Base-by-base conservation (phyloP, 2,113 vertebrate genomes). In the Chloebia gouldiae region DNA sequence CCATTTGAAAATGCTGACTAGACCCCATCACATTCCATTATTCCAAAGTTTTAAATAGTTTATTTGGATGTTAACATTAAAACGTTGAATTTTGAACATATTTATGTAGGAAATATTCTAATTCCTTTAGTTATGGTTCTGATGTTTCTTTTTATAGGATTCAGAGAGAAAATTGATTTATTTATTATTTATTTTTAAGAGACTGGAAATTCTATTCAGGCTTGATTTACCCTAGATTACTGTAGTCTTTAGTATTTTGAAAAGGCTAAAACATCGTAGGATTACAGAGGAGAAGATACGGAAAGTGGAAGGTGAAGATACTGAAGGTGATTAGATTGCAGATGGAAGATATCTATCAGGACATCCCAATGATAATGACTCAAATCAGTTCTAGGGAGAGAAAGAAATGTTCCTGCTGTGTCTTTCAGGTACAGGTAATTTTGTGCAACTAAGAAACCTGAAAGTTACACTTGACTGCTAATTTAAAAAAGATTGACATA, bases 291-390 rank as follows among this genome's bases (percentile, higher is more conserved):
- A 66, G 44, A 79, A 82, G 20, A 23, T 79, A 33, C 6, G 73
- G 77, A 81, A 84, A 18, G 44, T 19, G 24, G 31, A 19, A 44
- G 56, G 9, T 57, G 13, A 57, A 57, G 33, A 57, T n/a, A 16
- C n/a, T 78, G 81, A 75, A 81, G 31, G 14, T 15, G 27, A 31
- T 90, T 64, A 60, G 19, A 31, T 9, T 69, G 17, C 16, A 82
- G 30, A 33, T 61, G 25, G 40, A 71, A 72, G 33, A 56, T 20
- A 7, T 51, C 44, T 71, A 1, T 42, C 13, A 33, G 5, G 31
- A 61, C 6, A 45, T 51, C 28, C 9, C 0, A 0, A 2, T 49
- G 11, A 68, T 39, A 73, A 68, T n/a, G 47, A 11, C 59, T 78
- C 27, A 54, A n/a, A 44, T 10, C 28, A 44, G 9, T 28, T 85